Percentiles rank a stretch among this genome's conserved stretches.
phyloP scores from a whole-genome alignment of 2,888 invertebrate genomes.

The Morpho helenor region DNA sequence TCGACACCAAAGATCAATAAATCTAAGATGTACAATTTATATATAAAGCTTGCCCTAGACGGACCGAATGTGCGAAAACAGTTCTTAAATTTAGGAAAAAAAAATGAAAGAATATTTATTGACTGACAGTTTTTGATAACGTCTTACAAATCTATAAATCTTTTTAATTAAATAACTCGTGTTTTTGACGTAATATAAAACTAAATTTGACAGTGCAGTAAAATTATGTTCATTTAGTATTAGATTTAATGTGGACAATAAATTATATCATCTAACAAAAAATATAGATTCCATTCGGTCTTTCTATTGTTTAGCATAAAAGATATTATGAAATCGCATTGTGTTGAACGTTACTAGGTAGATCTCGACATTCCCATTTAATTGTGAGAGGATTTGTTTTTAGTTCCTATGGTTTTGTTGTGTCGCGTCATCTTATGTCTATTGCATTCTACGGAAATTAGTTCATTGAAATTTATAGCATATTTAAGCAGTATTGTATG shows the following conservation, averaged over 20 bases:
- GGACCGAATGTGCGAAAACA: conserved; percentile 3
- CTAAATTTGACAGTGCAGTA: no score
- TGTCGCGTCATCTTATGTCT: conserved; percentile 40
- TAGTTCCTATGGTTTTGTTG: conserved; percentile 43
- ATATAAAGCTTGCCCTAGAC: conserved; percentile 36
- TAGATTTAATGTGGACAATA: no score
- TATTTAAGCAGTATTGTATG: conserved; percentile 14
- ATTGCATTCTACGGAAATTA: conserved; percentile 33
- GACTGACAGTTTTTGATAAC: neutral
- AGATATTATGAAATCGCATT: conserved; percentile 8
- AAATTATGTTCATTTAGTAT: no score
- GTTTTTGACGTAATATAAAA: no score
- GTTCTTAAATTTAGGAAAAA: no score
- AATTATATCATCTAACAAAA: no score
- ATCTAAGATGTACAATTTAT: conserved; percentile 40
- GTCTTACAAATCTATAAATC: neutral
- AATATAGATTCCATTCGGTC: conserved; percentile 3
- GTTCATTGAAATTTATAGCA: conserved; percentile 21
- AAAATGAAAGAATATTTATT: no score
- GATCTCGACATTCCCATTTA: conserved; percentile 71
- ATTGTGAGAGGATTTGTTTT: conserved; percentile 48
- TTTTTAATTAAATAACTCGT: no score
- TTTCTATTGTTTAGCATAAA: conserved; percentile 4
- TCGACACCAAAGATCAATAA: conserved; percentile 69
- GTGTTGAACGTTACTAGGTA: conserved; percentile 43